Percentiles rank a stretch among this genome's conserved stretches.
Evolutionary conservation across 64 coral and sea anemone genomes (phyloP).

Genomic region (Stichodactyla mertensii): DNA sequence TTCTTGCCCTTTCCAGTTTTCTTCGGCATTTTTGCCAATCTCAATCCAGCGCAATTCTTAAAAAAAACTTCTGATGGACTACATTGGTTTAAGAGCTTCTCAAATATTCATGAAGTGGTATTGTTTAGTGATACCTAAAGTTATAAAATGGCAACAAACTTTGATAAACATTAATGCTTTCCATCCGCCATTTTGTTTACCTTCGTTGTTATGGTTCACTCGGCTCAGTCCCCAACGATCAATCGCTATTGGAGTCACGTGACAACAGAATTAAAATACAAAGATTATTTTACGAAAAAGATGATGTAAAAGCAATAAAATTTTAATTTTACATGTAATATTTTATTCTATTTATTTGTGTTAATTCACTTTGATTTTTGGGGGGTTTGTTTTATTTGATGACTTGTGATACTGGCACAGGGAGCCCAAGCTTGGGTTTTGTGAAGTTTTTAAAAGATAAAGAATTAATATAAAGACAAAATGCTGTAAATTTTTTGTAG

Average conservation of each 20-base stretch:
- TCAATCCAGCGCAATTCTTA: not conserved
- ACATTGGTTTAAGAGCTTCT: not conserved
- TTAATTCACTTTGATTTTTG: no score
- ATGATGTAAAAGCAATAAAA: no score
- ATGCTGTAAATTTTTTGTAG: no score
- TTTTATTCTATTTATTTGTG: no score
- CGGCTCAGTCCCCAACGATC: constrained; percentile 1
- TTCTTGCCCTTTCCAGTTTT: constrained; percentile 70
- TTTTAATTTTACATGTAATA: no score
- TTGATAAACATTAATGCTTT: not conserved
- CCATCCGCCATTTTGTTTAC: constrained; percentile 71
- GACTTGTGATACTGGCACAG: no score
- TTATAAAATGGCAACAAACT: not conserved
- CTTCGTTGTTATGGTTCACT: constrained; percentile 35
- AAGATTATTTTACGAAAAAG: no score
- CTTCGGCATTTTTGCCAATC: constrained; percentile 51
- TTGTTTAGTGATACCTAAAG: not conserved
- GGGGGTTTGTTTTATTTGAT: no score
- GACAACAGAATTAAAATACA: not conserved
- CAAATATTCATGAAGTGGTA: not conserved
- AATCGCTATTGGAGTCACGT: not conserved
- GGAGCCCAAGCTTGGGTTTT: no score
- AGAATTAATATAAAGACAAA: no score
- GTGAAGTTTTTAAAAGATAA: no score
- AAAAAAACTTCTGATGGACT: not conserved